Percentiles rank a stretch among this genome's conserved stretches.
Evolutionary conservation across 2,113 vertebrate species (phyloP).

Genomic region (Pteruthius melanotis): DNA sequence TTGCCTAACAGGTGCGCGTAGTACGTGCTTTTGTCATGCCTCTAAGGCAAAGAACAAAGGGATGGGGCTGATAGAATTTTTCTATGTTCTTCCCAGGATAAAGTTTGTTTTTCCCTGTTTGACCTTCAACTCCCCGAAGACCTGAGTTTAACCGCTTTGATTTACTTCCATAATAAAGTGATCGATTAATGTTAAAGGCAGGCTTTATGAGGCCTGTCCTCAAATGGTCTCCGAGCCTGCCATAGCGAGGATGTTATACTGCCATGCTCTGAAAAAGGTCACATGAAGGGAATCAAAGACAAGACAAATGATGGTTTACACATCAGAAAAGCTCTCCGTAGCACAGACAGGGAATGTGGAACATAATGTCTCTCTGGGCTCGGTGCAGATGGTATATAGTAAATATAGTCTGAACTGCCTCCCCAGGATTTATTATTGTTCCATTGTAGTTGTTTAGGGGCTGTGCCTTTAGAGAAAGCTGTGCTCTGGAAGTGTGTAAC

Average conservation of each 20-base stretch:
- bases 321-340: slow-evolving; percentile 34
- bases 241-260: slow-evolving; percentile 46
- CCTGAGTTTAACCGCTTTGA: slow-evolving; percentile 54
- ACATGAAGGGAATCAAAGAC: slow-evolving; percentile 63
- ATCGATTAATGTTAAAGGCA: slow-evolving; percentile 65
- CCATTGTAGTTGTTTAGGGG: background rate
- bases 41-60: background rate
- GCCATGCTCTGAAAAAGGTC: slow-evolving; percentile 54
- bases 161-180: slow-evolving; percentile 67
- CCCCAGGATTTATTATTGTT: slow-evolving; percentile 14
- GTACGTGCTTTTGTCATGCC: background rate
- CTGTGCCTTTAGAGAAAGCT: slow-evolving; percentile 14
- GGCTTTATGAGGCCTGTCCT: slow-evolving; percentile 63
- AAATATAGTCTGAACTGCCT: slow-evolving; percentile 53
- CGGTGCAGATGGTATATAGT: slow-evolving; percentile 37
- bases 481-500: background rate
- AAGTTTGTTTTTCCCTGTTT: slow-evolving; percentile 40
- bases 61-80: background rate
- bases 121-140: slow-evolving; percentile 62
- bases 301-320: slow-evolving; percentile 63
- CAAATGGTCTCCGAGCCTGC: background rate
- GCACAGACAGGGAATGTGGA: slow-evolving; percentile 29
- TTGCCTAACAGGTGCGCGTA: background rate
- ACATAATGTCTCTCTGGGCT: slow-evolving; percentile 45
- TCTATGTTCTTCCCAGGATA: slow-evolving; percentile 33